A percentile compares a stretch with the other conserved stretches of the same genome.
Conservation (phyloP, 2,113 vertebrate genomes). For the Myocastor coypus region DNA sequence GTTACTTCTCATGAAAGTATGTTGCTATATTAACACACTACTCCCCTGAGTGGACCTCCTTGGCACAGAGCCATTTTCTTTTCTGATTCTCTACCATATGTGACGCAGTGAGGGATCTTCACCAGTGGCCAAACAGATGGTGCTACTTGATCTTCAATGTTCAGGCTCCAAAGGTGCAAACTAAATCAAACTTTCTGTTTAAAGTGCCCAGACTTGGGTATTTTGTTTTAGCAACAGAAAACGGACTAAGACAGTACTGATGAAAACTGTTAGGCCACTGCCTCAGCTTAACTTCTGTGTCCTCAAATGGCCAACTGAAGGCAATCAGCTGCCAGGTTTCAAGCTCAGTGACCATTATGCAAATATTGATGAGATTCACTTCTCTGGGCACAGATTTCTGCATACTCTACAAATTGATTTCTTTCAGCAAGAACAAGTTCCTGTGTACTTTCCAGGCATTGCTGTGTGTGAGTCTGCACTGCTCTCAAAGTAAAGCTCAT, state of each 20-base stretch:
- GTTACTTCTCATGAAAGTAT: background rate
- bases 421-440: background rate
- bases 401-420: background rate
- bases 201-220: background rate
- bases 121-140: background rate
- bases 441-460: constrained; percentile 46
- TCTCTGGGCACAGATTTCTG: constrained; percentile 37
- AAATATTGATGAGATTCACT: background rate
- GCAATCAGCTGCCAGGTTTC: constrained; percentile 24
- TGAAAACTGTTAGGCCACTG: constrained; percentile 62
- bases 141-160: background rate
- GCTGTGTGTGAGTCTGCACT: background rate
- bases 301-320: background rate
- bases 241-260: background rate
- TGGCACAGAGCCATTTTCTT: background rate
- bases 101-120: background rate
- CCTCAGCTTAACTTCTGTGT: constrained; percentile 62
- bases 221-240: background rate
- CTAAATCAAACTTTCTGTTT: background rate
- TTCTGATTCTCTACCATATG: background rate
- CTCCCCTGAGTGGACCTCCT: too few relatives aligned
- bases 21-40: background rate
- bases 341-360: constrained; percentile 38
- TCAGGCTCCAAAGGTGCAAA: background rate
- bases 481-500: background rate